Evolutionary conservation across 1,140 invertebrate genomes (phyloP), one percentile per base, ranked within the genome.

Genomic region (Pseudomyrmex pallidus): DNA sequence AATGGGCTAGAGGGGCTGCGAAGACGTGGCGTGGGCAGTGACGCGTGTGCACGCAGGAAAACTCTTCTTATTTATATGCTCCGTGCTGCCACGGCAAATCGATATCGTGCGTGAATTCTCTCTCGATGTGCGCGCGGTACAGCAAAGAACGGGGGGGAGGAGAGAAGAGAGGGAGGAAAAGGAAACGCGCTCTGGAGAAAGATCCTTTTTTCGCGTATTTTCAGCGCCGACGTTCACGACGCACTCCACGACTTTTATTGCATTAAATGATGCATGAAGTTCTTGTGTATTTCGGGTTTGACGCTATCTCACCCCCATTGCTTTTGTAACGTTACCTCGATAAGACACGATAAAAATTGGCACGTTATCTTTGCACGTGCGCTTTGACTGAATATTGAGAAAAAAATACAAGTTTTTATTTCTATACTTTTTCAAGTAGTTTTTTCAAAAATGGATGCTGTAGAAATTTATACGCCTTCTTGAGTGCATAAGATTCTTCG

Each of bases 61-160:
- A 93, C 92, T 93, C 93, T 92, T 92, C 93, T 94, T 93, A 93
- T 93, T 94, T 93, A 93, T 94, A 92, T 93, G 93, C 91, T 90
- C 88, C 83, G 77, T 52, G 85, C 84, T 86, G 85, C 91, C 90
- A 91, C 88, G 89, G 84, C 87, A 89, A 94, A 94, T 94, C 93
- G 91, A 94, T 94, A 94, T 92, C 92, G 90, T 88, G 89, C 91
- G 86, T 90, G 91, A 91, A 83, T 91, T 90, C 90, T 82, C 90
- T 82, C 82, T 80, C 77, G 88, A 84, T 67, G 84, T 25, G 62
- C 57, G 74, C 35, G 35, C 35, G 35, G 35, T 35, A 35, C 68
- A 59, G 48, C 20, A 48, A 22, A 74, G 50, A 20, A 62, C 54
- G 50, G n/a, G 66, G 5, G 70, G 25, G 62, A 54, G 66, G 61